Base-by-base conservation (phyloP, 2,797 vertebrate genomes). In the Pterois miles region DNA sequence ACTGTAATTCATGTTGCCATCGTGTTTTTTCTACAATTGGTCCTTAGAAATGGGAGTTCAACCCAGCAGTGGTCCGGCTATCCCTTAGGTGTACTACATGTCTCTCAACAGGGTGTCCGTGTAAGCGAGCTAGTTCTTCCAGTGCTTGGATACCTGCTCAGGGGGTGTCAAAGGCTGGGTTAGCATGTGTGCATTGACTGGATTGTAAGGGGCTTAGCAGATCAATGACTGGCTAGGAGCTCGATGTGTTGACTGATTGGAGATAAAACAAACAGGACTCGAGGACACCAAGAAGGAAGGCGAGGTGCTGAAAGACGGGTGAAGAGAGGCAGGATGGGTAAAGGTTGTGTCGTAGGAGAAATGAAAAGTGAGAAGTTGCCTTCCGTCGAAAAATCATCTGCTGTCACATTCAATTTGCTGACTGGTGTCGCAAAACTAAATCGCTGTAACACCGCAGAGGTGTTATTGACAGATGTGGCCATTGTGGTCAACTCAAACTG, bases 171-270 rank as follows among this genome's bases (percentile, higher is more conserved):
- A 89, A 92, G 86, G 70, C 74, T 59, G 64, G 71, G 85, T 86
- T 92, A 87, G 80, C 80, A 81, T 84, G 84, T 85, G 89, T 81
- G 82, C 87, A 91, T 86, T 85, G 88, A 90, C 86, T 85, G 86
- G 85, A 92, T 87, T 93, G 86, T 85, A 83, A 87, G 86, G 86
- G 75, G 87, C 87, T 93, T 91, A 91, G 10, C 14, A 85, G 83
- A 89, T 93, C 91, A 89, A 92, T 92, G 79, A 76, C 64, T 33
- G 65, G 60, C 76, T 63, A 62, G 71, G 69, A 72, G 80, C 80
- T 90, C 65, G 46, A 87, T 79, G 80, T 85, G 88, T 86, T 83
- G 89, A 91, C 86, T 86, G 90, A 91, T 77, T 82, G 69, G 66
- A 86, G 82, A 89, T 89, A 84, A 81, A 74, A 83, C 84, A 90